Evolutionary conservation across 2,797 vertebrate species (phyloP).

Genomic region (Typhlichthys subterraneus): DNA sequence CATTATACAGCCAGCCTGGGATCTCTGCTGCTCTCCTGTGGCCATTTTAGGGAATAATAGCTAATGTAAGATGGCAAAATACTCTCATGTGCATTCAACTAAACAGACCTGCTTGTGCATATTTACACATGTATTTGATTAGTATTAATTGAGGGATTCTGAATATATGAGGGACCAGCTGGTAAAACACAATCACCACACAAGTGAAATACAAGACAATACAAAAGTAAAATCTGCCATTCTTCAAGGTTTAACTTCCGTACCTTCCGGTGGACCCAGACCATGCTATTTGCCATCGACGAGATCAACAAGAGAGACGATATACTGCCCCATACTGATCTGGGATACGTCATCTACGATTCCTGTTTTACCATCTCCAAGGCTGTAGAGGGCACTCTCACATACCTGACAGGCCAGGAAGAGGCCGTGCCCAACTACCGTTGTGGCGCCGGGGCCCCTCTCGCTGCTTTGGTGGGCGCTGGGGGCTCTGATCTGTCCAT

Average conservation of each 20-base stretch:
- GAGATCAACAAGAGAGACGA: slow-evolving; percentile 78
- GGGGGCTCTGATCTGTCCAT: slow-evolving; percentile 84
- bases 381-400: slow-evolving; percentile 83
- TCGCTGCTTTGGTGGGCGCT: slow-evolving; percentile 82
- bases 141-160: too few relatives aligned
- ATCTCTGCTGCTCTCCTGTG: slow-evolving; percentile 30
- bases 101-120: too few relatives aligned
- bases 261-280: slow-evolving; percentile 85
- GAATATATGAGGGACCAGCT: neutral
- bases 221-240: neutral
- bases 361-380: slow-evolving; percentile 88
- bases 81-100: neutral
- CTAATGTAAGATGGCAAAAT: neutral
- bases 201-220: too few relatives aligned
- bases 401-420: slow-evolving; percentile 85
- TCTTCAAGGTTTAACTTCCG: slow-evolving; percentile 83
- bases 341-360: slow-evolving; percentile 87
- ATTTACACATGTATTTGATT: too few relatives aligned
- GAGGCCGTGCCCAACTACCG: slow-evolving; percentile 86
- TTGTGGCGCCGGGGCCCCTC: slow-evolving; percentile 77
- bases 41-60: slow-evolving; percentile 10
- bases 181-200: neutral
- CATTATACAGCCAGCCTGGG: slow-evolving; percentile 11
- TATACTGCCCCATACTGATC: slow-evolving; percentile 79
- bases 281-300: slow-evolving; percentile 84